Evolutionary conservation across 2,888 invertebrate species (phyloP), one percentile per base, ranked within the genome.

Genomic region (Odontocolon sp.): DNA sequence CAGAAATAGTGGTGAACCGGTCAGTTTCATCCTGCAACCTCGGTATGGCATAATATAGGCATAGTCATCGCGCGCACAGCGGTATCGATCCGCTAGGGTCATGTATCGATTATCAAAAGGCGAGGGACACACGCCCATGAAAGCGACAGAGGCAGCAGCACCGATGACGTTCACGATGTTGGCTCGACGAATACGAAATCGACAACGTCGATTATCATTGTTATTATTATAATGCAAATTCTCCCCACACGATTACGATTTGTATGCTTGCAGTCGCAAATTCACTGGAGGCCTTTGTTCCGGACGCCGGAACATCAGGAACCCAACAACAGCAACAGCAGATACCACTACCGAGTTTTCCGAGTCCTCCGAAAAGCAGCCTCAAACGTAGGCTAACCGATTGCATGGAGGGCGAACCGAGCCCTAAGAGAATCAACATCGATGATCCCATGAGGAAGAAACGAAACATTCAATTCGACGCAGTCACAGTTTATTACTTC

Each of bases 401-500:
- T 47, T 88, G 87, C 70, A 85, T 87, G 79, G 88, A 88, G 42
- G 87, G 87, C 3, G 87, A 87, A 61, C 86, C 88, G 11, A 87
- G 81, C 28, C 83, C 85, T 18, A 88, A 88, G 77, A 87, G 87
- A 66, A 87, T 90, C 67, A 91, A 91, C 67, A 91, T 90, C 56
- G 91, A 91, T 45, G 92, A 91, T 81, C 91, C 92, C 3, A 86
- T 87, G 86, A 95, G 94, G 88, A 93, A 93, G 87, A 97, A 96
- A 91, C 94, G 95, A 83, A 94, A 94, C 45, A 97, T 99, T 78
- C 94, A 95, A 81, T 99, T 99, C 90, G 96, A 97, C 84, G 95
- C 94, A 81, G 98, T 99, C 0, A 97, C 97, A 16, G 98, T 99
- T 6, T 99, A 94, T 91, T 99, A 98, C 91, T 99, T 99, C 91